Base-by-base conservation (phyloP, 2,888 invertebrate genomes). In the Helobdella robusta region DNA sequence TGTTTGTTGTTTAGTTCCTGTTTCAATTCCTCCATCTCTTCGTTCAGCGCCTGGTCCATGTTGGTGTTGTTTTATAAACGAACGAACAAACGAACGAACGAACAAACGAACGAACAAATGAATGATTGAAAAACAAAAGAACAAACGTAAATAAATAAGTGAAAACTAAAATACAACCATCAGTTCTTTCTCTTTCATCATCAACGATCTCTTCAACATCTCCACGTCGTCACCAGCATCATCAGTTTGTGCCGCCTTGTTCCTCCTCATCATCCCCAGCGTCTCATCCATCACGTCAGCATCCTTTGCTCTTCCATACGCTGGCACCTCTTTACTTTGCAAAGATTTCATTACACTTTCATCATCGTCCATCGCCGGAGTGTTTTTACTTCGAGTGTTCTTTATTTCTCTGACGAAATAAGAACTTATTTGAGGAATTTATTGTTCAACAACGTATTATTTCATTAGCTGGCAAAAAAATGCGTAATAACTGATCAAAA, bases 101-200 rank as follows among this genome's bases (percentile, higher is more conserved):
- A 40, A 48, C 6, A 18, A 20, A 48, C 4, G 25, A 48, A 2
- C 48, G 25, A 5, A 8, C 11, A 40, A 8, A 8, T 8, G 32
- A 3, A 11, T 56, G 28, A n/a, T n/a, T n/a, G 23, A 48, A 18
- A 48, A 48, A 2, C 48, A 48, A 5, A 8, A 40, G 18, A 8
- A 8, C 8, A 56, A 3, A 11, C 32, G 28, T 8, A 30, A 11
- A 56, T 30, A 23, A 36, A 11, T 15, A 20, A 35, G 36, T 32
- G n/a, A 1, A 59, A 32, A 35, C 35, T 34, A 59, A 32, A 25
- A 8, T 11, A 28, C 18, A 18, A 62, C 62, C 34, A 28, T 46
- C 18, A 62, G 25, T 62, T 62, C 48, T n/a, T 50, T 46, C 32
- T 62, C 62, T 15, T 48, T 50, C 18, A 32, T 18, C 48, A 50